Percentiles rank a stretch among this genome's conserved stretches.
Evolutionary conservation across 2,113 vertebrate species (phyloP).

Genomic region (Muntiacus muntjak): DNA sequence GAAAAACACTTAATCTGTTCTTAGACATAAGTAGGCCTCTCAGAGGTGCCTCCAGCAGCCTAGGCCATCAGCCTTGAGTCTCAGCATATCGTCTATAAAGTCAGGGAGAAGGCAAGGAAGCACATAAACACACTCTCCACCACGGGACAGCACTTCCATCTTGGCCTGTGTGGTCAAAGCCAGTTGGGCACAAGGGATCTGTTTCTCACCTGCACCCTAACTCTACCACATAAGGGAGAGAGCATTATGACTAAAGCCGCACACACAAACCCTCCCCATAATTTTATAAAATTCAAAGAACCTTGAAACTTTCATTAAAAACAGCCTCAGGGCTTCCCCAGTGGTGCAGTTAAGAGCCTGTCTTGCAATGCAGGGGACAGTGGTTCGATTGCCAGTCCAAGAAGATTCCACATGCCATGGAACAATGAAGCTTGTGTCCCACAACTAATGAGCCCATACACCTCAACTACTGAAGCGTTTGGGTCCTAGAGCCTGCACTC

Average conservation of each 20-base stretch:
- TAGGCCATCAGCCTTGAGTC: background rate
- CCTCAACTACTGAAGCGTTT: background rate
- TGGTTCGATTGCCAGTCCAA: background rate
- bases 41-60: background rate
- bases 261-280: background rate
- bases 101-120: background rate
- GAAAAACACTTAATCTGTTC: constrained; percentile 18
- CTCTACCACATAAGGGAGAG: background rate
- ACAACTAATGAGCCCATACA: background rate
- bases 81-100: background rate
- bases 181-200: background rate
- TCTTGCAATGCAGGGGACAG: background rate
- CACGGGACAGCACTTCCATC: background rate
- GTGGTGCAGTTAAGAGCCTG: background rate
- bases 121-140: background rate
- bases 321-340: background rate
- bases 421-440: background rate
- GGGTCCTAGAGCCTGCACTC: background rate
- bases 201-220: background rate
- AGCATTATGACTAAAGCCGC: background rate
- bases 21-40: background rate
- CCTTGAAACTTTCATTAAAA: background rate
- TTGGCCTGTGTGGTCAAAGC: background rate
- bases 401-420: background rate
- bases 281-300: background rate